phyloP scores from a whole-genome alignment of 2,888 invertebrate species.

The Notodromas monacha region DNA sequence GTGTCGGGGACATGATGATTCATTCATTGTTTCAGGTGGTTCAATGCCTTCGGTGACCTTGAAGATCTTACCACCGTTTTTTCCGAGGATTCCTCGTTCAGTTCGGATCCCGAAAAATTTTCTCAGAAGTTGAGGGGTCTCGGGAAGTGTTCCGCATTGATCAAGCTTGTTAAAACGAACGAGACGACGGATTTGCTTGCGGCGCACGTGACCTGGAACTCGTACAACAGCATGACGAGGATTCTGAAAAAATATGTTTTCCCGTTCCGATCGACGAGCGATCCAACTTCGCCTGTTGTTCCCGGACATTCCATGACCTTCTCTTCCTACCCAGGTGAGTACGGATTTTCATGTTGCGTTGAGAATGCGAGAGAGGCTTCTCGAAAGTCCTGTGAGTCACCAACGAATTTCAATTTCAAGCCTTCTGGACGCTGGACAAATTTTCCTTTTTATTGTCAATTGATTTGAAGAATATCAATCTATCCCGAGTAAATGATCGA shows the following conservation, averaged over 20 bases:
- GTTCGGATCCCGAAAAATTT: not conserved
- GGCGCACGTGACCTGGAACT: slow-evolving; percentile 43
- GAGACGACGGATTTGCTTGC: slow-evolving; percentile 27
- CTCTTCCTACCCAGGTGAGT: slow-evolving; percentile 59
- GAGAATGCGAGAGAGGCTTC: too few relatives aligned
- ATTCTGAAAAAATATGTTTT: slow-evolving; percentile 54
- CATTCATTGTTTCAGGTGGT: slow-evolving; percentile 22
- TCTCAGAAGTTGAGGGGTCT: not conserved
- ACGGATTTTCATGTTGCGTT: too few relatives aligned
- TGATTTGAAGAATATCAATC: too few relatives aligned
- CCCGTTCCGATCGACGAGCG: slow-evolving; percentile 27
- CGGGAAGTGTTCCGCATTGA: slow-evolving; percentile 27
- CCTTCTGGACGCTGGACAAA: too few relatives aligned
- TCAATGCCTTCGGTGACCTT: slow-evolving; percentile 40
- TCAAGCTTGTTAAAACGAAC: slow-evolving; percentile 24
- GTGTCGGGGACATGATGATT: too few relatives aligned
- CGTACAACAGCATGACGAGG: slow-evolving; percentile 42
- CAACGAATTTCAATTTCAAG: too few relatives aligned
- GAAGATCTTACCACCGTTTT: slow-evolving; percentile 25
- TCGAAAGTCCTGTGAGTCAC: too few relatives aligned
- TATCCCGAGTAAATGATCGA: too few relatives aligned
- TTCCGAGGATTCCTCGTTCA: not conserved
- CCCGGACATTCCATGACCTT: slow-evolving; percentile 35
- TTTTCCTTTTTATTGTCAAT: too few relatives aligned
- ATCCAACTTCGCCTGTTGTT: slow-evolving; percentile 17